Evolutionary conservation across 2,113 vertebrate species (phyloP), one percentile per base, ranked within the genome.

Genomic region (Heloderma charlesbogerti): DNA sequence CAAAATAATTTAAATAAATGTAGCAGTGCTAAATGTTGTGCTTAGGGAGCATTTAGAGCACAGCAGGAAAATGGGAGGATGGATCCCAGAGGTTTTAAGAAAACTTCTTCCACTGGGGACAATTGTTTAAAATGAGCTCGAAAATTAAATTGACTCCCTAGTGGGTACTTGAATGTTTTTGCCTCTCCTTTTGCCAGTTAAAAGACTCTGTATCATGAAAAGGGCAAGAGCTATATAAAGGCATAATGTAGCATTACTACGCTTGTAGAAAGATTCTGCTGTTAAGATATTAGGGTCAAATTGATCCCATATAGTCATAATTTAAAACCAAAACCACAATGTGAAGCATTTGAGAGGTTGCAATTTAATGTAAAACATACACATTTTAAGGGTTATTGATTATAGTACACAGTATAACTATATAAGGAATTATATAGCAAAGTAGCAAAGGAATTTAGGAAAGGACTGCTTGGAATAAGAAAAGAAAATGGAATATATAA

Each of bases 81-180:
- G 9, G 27, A 78, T 88, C 40, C 40, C 57, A 88, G 40, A 88
- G 60, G 43, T 78, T 84, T 63, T 66, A 63, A 79, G 51, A n/a
- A 79, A 66, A 88, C 40, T 22, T 79, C 29, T 63, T 18, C 54
- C 57, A 79, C 2, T 79, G 74, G 74, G 86, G 57, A 63, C 54
- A 45, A 78, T 45, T 66, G 40, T 45, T 63, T 66, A 88, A 88
- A 66, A 66, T 66, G 57, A 78, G 74, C 37, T 77, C 66, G 37
- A n/a, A 74, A 78, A 88, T 88, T 88, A 88, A 88, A 88, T 78
- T 45, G 74, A 78, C 27, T 77, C 74, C 86, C 74, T 45, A 79
- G 54, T 79, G 43, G 57, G 57, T 45, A 57, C 29, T 34, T 3
- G 40, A 66, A 79, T 79, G 74, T 45, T 79, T 88, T 45, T 48